These are phyloP conservation scores for Vollenhovia emeryi DNA, from an alignment of 1,140 invertebrate genomes.

Conservation along the genomic window DNA sequence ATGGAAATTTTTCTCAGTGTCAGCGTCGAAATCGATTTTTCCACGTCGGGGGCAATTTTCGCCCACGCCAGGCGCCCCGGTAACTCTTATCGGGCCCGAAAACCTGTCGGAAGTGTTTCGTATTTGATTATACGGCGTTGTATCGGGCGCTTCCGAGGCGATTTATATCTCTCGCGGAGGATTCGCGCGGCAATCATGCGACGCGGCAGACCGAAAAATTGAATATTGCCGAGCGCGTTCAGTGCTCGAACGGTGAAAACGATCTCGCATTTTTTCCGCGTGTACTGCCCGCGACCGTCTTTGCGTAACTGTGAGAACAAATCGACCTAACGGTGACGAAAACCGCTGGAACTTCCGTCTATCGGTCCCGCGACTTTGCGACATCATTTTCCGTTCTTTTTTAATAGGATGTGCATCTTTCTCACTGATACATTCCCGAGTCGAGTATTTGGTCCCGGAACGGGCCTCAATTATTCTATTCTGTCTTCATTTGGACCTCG, in stretches of 20 bases:
- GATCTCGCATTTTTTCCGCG: slow-evolving; percentile 16
- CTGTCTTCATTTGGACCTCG: too few relatives aligned
- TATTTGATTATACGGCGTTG: slow-evolving; percentile 41
- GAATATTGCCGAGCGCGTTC: slow-evolving; percentile 47
- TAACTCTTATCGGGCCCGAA: slow-evolving; percentile 9
- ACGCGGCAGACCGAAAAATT: slow-evolving; percentile 62
- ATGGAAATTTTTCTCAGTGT: too few relatives aligned
- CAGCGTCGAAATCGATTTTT: slow-evolving; percentile 5
- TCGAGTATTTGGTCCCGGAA: too few relatives aligned
- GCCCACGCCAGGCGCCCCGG: not conserved
- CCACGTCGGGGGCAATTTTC: not conserved
- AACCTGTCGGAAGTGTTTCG: slow-evolving; percentile 14
- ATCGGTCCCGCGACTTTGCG: not conserved
- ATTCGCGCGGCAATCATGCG: slow-evolving; percentile 52
- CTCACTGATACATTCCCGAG: too few relatives aligned
- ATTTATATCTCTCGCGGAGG: slow-evolving; percentile 37
- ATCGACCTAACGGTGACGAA: slow-evolving; percentile 36
- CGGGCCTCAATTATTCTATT: too few relatives aligned
- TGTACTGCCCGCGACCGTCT: slow-evolving; percentile 53
- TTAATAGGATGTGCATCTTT: too few relatives aligned
- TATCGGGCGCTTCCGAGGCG: slow-evolving; percentile 39
- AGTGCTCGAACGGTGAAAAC: slow-evolving; percentile 24
- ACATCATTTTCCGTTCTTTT: too few relatives aligned
- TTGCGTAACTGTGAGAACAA: slow-evolving; percentile 37
- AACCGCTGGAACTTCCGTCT: slow-evolving; percentile 5